Evolutionary conservation across 2,888 invertebrate genomes (phyloP).

Genomic region (Andrena camellia): DNA sequence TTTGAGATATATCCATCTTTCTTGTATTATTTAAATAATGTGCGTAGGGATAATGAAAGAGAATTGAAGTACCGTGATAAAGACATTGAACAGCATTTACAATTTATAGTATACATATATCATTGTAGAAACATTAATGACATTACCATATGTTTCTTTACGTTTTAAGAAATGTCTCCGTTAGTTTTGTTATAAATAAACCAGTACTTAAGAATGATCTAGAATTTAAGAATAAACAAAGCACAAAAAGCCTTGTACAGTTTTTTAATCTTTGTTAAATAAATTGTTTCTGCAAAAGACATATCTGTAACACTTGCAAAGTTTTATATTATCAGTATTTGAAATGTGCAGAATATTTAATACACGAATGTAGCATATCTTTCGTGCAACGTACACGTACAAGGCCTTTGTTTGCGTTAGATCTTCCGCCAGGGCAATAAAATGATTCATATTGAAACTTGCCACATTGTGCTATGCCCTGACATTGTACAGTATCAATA

Average conservation of each 20-base stretch:
- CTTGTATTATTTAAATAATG: constrained; percentile 2
- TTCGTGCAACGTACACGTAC: constrained; percentile 31
- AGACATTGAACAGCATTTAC: not conserved
- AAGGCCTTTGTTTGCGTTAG: constrained; percentile 57
- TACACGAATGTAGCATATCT: not conserved
- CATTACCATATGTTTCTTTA: constrained; percentile 48
- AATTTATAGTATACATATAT: constrained; percentile 41
- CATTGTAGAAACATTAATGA: constrained; percentile 28
- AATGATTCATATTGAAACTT: constrained; percentile 75
- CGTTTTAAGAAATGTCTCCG: constrained; percentile 42
- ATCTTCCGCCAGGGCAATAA: constrained; percentile 57
- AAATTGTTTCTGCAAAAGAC: constrained; percentile 48
- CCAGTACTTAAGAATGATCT: constrained; percentile 72
- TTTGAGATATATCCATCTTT: constrained; percentile 1
- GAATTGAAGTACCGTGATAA: constrained; percentile 6
- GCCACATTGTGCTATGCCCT: constrained; percentile 65
- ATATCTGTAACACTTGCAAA: constrained; percentile 9
- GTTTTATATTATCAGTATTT: constrained; percentile 29
- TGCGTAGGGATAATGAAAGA: constrained; percentile 2
- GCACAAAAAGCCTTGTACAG: constrained; percentile 64
- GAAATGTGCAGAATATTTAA: constrained; percentile 3
- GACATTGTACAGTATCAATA: constrained; percentile 70
- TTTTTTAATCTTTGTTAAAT: constrained; percentile 60
- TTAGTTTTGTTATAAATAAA: constrained; percentile 57
- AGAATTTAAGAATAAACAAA: constrained; percentile 55